Percentiles rank a stretch among this genome's conserved stretches.
Conservation (phyloP, 2,797 vertebrate genomes). For the Prionace glauca region DNA sequence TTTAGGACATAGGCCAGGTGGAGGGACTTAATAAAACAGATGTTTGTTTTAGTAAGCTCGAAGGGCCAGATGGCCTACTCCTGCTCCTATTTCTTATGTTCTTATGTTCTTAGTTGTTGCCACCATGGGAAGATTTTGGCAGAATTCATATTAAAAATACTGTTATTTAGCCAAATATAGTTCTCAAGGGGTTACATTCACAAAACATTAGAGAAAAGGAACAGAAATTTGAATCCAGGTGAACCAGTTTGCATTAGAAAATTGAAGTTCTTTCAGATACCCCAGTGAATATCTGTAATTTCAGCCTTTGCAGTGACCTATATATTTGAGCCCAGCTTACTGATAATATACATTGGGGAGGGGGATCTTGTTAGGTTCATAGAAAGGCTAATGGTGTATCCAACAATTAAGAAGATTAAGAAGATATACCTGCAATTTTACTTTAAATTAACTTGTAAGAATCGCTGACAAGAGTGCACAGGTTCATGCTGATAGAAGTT, state of each 20-base stretch:
- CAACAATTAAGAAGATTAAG: background rate
- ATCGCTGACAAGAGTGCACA: background rate
- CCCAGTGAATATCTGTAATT: background rate
- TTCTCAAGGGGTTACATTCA: background rate
- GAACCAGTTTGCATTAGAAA: background rate
- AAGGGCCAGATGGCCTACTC: too few relatives aligned
- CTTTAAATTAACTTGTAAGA: background rate
- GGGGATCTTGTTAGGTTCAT: background rate
- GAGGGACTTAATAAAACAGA: background rate
- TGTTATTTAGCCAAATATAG: background rate
- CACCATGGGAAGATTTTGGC: background rate
- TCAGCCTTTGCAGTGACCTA: background rate
- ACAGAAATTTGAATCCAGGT: background rate
- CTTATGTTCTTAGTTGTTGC: too few relatives aligned
- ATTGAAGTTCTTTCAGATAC: background rate
- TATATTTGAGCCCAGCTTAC: background rate
- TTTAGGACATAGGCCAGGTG: background rate
- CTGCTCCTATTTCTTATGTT: too few relatives aligned
- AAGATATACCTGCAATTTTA: background rate
- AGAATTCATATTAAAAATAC: background rate
- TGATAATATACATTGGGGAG: background rate
- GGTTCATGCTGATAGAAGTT: background rate
- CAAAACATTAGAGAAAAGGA: background rate
- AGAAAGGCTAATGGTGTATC: background rate
- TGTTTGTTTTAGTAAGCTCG: too few relatives aligned